A percentile compares a stretch with the other conserved stretches of the same genome.
Conservation (phyloP, 2,113 vertebrate species). For the Ptyas mucosa region DNA sequence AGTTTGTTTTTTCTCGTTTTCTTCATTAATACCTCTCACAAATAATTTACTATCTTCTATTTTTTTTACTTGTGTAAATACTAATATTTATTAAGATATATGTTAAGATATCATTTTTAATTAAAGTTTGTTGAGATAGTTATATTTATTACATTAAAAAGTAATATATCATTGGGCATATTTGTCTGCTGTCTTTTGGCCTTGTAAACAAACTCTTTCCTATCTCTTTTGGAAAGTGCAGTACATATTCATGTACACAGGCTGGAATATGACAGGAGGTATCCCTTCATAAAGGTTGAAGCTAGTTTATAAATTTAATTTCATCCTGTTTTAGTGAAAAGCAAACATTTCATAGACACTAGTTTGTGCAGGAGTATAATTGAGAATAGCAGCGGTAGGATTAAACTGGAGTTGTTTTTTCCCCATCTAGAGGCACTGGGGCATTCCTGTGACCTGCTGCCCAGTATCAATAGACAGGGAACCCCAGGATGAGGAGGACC, state of each 20-base stretch:
- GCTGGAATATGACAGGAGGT: background rate
- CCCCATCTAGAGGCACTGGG: background rate
- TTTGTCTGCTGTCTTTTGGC: background rate
- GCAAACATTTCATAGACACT: background rate
- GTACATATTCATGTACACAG: background rate
- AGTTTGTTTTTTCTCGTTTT: background rate
- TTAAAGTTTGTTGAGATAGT: background rate
- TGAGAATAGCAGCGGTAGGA: background rate
- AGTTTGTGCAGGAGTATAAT: background rate
- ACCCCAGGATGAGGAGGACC: background rate
- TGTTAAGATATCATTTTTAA: background rate
- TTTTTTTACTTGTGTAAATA: background rate
- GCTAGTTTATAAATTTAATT: background rate
- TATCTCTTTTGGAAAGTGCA: background rate
- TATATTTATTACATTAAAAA: background rate
- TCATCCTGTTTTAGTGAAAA: background rate
- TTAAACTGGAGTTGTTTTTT: background rate
- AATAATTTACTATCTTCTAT: background rate
- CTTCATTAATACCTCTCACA: background rate
- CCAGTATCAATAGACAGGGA: background rate
- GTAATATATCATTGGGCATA: background rate
- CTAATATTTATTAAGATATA: background rate
- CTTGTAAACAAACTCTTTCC: background rate
- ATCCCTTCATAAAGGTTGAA: background rate
- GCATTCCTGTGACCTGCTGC: background rate